Evolutionary conservation across 2,113 vertebrate genomes (phyloP).

Genomic region (Ploceus nigricollis): DNA sequence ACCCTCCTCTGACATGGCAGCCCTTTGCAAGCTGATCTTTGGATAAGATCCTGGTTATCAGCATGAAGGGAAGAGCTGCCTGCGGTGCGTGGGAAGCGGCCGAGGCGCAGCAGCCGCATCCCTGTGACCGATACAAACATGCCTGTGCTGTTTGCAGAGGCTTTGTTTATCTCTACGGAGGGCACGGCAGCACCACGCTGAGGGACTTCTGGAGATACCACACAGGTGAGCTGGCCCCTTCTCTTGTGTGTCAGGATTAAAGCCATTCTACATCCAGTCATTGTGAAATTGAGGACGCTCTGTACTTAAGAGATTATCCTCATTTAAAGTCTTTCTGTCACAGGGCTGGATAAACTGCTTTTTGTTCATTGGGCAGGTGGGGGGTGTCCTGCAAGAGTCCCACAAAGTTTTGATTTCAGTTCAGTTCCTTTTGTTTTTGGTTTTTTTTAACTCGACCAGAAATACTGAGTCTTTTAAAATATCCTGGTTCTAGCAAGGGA

Average conservation of each 20-base stretch:
- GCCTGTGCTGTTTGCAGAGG: conserved; percentile 72
- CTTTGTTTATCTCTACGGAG: conserved; percentile 81
- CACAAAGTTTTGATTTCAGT: neutral
- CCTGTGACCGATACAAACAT: conserved; percentile 82
- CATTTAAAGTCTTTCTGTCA: neutral
- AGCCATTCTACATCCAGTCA: neutral
- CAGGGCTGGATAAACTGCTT: neutral
- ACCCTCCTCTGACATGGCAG: neutral
- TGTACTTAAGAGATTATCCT: neutral
- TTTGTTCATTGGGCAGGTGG: neutral
- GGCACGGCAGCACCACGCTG: conserved; percentile 65
- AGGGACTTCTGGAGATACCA: conserved; percentile 86
- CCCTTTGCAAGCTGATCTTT: neutral
- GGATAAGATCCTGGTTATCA: neutral
- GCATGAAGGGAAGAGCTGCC: conserved; percentile 26
- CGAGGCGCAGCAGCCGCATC: conserved; percentile 38
- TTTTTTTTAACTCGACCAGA: neutral
- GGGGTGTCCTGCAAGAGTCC: neutral
- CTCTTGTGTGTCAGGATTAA: fast-evolving
- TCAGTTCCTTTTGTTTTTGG: neutral
- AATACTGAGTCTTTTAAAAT: neutral
- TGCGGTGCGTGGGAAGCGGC: conserved; percentile 63
- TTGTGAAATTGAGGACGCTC: fast-evolving
- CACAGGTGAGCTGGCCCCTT: conserved; percentile 73
- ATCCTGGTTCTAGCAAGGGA: neutral